Evolutionary conservation across 2,797 vertebrate genomes (phyloP).

Genomic region (Myotis planiceps): DNA sequence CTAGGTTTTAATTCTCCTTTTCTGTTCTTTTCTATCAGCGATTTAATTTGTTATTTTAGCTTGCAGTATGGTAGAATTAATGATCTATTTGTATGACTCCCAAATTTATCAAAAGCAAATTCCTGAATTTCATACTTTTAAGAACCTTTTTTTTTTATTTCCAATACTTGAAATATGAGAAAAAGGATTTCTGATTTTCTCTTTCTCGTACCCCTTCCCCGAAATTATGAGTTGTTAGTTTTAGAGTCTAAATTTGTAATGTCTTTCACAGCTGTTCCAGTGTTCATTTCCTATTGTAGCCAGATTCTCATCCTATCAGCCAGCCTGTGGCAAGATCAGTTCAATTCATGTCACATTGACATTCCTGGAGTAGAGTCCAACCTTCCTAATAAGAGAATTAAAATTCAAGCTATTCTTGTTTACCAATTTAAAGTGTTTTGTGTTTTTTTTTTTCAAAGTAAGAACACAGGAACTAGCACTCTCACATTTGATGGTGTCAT

Average conservation of each 20-base stretch:
- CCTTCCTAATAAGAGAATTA: neutral
- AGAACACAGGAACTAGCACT: neutral
- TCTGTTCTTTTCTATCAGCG: neutral
- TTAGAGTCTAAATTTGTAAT: slow-evolving; percentile 1
- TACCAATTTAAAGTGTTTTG: neutral
- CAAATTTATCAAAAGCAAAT: slow-evolving; percentile 17
- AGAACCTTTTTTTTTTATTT: neutral
- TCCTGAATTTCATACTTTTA: neutral
- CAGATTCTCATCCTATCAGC: neutral
- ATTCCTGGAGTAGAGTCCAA: neutral
- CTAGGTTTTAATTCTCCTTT: neutral
- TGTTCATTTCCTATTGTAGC: neutral
- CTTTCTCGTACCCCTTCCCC: neutral
- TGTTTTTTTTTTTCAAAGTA: neutral
- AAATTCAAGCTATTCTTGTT: slow-evolving; percentile 5
- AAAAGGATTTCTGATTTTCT: neutral
- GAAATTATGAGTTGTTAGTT: neutral
- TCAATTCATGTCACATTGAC: neutral
- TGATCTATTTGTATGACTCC: neutral
- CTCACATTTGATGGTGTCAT: neutral
- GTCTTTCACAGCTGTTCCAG: neutral
- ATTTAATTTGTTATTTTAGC: neutral
- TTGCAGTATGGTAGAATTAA: neutral
- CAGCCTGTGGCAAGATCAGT: neutral
- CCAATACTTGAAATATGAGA: neutral